Evolutionary conservation across 1,140 invertebrate species (phyloP).

Genomic region (Ceratosolen solmsi): DNA sequence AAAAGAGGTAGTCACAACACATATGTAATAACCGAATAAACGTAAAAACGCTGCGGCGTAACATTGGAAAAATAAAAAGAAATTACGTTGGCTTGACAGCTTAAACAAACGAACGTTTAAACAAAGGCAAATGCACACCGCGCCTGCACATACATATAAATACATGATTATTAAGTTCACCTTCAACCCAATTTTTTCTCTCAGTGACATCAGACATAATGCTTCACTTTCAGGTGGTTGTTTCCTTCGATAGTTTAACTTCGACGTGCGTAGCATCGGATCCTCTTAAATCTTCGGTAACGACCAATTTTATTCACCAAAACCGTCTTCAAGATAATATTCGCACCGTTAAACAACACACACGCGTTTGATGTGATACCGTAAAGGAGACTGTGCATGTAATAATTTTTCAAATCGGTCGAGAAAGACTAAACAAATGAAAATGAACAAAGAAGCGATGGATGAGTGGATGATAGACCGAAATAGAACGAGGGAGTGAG

Average conservation of each 20-base stretch:
- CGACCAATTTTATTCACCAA: background rate
- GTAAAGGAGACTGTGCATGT: background rate
- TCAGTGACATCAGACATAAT: conserved; percentile 31
- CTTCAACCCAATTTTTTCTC: conserved; percentile 43
- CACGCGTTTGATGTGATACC: background rate
- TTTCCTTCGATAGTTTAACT: background rate
- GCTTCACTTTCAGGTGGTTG: conserved; percentile 6
- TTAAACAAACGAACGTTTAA: background rate
- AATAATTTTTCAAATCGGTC: background rate
- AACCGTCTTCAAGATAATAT: background rate
- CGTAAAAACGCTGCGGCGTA: background rate
- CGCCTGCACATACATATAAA: background rate
- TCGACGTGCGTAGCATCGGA: conserved; percentile 17
- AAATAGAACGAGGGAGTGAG: background rate
- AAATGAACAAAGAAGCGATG: background rate
- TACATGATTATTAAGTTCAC: conserved; percentile 26
- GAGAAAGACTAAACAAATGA: background rate
- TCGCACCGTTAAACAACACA: background rate
- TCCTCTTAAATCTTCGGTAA: background rate
- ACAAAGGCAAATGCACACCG: background rate
- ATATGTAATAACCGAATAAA: background rate
- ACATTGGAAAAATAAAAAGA: background rate
- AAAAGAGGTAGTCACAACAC: background rate
- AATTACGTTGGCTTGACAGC: background rate
- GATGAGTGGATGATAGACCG: background rate